phyloP scores from a whole-genome alignment of 2,888 invertebrate species.

The Diarsia mendica region DNA sequence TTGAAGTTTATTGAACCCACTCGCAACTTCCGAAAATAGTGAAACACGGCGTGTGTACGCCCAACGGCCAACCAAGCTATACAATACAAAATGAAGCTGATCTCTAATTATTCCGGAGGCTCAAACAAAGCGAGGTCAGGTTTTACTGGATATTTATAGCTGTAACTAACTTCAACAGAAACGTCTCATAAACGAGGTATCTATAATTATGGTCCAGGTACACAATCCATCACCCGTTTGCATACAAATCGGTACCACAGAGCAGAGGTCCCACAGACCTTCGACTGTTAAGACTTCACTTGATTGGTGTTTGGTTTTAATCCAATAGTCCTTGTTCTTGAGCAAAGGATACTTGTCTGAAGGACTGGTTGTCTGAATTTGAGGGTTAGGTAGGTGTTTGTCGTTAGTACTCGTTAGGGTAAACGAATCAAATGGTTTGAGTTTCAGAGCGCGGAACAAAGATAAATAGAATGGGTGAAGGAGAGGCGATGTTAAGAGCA shows the following conservation, averaged over 20 bases:
- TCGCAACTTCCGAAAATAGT: neutral
- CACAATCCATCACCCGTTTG: neutral
- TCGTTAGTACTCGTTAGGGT: neutral
- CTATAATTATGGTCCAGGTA: neutral
- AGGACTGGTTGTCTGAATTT: constrained; percentile 4
- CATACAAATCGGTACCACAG: constrained; percentile 40
- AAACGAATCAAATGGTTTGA: neutral
- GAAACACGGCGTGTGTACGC: neutral
- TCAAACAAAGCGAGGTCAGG: no score
- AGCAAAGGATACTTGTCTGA: neutral
- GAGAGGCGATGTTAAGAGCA: neutral
- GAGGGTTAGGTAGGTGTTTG: neutral
- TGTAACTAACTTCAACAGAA: no score
- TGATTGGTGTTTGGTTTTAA: constrained; percentile 45
- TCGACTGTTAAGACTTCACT: constrained; percentile 6
- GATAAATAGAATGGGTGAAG: neutral
- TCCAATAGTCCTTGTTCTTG: constrained; percentile 1
- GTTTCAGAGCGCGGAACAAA: neutral
- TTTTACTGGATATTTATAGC: no score
- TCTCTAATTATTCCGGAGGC: no score
- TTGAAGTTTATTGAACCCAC: neutral
- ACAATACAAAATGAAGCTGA: no score
- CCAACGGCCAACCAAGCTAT: no score
- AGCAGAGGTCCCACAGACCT: neutral
- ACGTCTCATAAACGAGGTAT: neutral